Evolutionary conservation across 2,888 invertebrate genomes (phyloP), one percentile per base, ranked within the genome.

Genomic region (Scotopteryx bipunctaria): DNA sequence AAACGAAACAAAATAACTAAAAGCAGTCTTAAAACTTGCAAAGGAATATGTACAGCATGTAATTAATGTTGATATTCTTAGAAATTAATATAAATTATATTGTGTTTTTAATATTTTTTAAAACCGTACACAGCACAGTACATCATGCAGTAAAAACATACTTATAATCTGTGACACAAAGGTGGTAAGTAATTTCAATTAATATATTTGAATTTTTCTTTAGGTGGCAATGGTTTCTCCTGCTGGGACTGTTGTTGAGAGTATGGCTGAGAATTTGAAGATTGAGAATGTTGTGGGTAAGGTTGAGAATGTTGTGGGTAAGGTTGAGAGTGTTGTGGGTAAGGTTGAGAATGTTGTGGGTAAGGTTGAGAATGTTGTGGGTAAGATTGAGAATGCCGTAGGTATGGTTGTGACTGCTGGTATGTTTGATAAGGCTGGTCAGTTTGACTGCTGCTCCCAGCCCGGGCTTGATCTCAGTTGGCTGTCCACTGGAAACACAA

Each of bases 401-500:
- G 2, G 2, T 37, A 19, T 2, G 46, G 32, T 9, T 27, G 15
- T 63, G 25, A 21, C 14, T 44, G 32, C 4, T 43, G 36, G 23
- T 29, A 11, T 6, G 43, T 36, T 16, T 14, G 54, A 27, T 47
- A 61, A 53, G 42, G 53, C 36, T 50, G 47, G 23, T 35, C 40
- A 9, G 32, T 11, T 21, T 36, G 42, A 8, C 47, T 53, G 49
- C 67, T 53, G 56, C 68, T 68, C 42, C 68, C 72, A 47, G 73
- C 57, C 32, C 4, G 23, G 14, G 64, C 78, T 77, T 70, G 49
- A 64, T 81, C 77, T 87, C 86, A 87, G 66, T 81, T 70, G 0
- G 85, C 61, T 14, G 83, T 81, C 87, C 87, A 87, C 87, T 87
- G 76, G 0, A 74, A 44, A 50, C 17, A 14, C n/a, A 46, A 46